Base-by-base conservation (phyloP, 2,888 invertebrate genomes). In the Drosophila helvetica region DNA sequence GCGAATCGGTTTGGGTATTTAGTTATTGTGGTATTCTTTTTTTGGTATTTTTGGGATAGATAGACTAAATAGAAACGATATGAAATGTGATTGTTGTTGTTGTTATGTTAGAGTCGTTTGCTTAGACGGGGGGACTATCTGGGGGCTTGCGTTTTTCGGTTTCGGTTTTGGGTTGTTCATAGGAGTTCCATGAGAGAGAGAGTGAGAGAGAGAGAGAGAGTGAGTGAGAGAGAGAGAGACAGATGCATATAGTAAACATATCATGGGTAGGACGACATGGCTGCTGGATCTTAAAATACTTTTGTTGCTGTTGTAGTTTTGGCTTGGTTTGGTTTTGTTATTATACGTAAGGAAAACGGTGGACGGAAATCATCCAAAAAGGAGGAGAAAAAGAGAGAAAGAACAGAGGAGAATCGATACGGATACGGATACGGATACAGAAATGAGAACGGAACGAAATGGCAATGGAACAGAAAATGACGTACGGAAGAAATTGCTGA, bases 41-140 rank as follows among this genome's bases (percentile, higher is more conserved):
- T 68, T 57, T 65, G 48, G 48, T 69, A 61, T 57, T 73, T 55
- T 74, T 52, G 50, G 63, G 59, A 57, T 61, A 43, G 67, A 68
- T 60, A 55, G 38, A n/a, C 50, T 66, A 65, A 54, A 54, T 62
- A 78, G 82, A 83, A 83, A 82, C 83, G 82, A 80, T 85, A 82
- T 83, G 83, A 83, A 83, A 83, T 83, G 79, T 83, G 85, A 82
- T 80, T 85, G 82, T 83, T 84, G 82, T 83, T 82, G 80, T 83
- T 83, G 84, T 83, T 67, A 72, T 68, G 81, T 81, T 80, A 80
- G 80, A 78, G 78, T 82, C 75, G 67, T 52, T 57, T 64, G 56
- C 74, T 68, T 65, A 70, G 62, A 69, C 38, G 45, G 50, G 45
- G 80, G 74, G 80, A 67, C 64, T 43, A 38, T 38, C 38, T 15